Percentiles rank a stretch among this genome's conserved stretches.
These are phyloP conservation scores for Brachyrhaphis roseni DNA, from an alignment of 2,797 vertebrate species.

Conservation along the genomic window DNA sequence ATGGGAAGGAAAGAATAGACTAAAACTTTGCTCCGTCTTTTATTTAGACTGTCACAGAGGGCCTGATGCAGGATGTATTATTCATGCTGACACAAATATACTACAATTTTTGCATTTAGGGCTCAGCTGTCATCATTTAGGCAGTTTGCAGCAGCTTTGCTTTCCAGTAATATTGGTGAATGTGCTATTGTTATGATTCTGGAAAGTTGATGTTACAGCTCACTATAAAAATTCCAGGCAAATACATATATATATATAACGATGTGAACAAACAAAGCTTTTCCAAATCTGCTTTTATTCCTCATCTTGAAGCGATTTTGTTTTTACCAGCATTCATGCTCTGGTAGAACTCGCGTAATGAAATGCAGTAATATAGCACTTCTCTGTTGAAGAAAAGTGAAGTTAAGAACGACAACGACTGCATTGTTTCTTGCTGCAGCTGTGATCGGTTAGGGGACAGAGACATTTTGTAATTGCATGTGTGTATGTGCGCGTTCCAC, in stretches of 20 bases:
- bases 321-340: constrained; percentile 2
- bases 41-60: constrained; percentile 29
- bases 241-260: constrained; percentile 14
- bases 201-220: background rate
- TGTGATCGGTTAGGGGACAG: constrained; percentile 64
- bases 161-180: constrained; percentile 1
- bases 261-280: constrained; percentile 14
- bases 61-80: constrained; percentile 12
- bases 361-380: constrained; percentile 16
- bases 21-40: constrained; percentile 40
- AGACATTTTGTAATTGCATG: constrained; percentile 32
- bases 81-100: constrained; percentile 18
- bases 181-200: background rate
- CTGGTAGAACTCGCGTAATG: constrained; percentile 4
- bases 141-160: constrained; percentile 1
- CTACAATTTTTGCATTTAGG: background rate
- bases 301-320: constrained; percentile 19
- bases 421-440: constrained; percentile 69
- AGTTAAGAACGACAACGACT: constrained; percentile 58
- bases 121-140: constrained; percentile 1
- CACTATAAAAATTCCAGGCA: constrained; percentile 4
- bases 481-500: constrained; percentile 36
- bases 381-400: constrained; percentile 13
- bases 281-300: constrained; percentile 7
- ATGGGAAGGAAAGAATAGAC: constrained; percentile 33